A percentile compares a stretch with the other conserved stretches of the same genome.
Conservation (phyloP, 2,888 invertebrate species). For the Sceliomorpha sp. region DNA sequence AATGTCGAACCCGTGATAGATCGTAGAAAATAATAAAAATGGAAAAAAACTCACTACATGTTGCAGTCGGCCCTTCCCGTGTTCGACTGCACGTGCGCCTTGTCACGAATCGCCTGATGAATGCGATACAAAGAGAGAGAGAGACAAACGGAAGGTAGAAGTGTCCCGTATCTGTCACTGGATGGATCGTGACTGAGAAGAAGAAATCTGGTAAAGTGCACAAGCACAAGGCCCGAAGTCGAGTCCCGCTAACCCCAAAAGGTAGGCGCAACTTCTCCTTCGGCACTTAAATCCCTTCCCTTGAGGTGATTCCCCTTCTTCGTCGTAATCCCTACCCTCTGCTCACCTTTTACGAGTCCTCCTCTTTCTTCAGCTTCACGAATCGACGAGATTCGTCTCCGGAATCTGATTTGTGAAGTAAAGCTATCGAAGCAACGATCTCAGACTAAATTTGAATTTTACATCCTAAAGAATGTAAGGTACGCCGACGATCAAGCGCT, state of each 20-base stretch:
- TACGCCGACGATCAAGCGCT: no score
- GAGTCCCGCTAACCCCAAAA: constrained; percentile 67
- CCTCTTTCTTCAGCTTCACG: not conserved
- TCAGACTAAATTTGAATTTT: no score
- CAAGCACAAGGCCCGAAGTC: constrained; percentile 60
- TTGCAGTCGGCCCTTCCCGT: no score
- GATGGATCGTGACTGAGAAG: constrained; percentile 68
- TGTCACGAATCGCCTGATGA: no score
- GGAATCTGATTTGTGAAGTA: no score
- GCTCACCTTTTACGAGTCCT: constrained; percentile 1
- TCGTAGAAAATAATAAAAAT: no score
- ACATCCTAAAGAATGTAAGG: no score
- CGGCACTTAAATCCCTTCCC: constrained; percentile 48
- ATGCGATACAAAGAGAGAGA: no score
- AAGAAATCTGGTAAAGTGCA: constrained; percentile 60
- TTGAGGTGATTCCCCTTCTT: constrained; percentile 34
- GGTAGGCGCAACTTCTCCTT: constrained; percentile 72
- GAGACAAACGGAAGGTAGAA: constrained; percentile 20
- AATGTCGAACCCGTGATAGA: no score
- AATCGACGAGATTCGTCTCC: no score
- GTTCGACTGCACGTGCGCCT: no score
- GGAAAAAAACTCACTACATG: constrained; percentile 12
- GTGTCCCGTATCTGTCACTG: constrained; percentile 67
- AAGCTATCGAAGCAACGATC: no score
- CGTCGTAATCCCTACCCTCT: constrained; percentile 17